Conservation (phyloP, 1,140 invertebrate species). For the Caerostris darwini region DNA sequence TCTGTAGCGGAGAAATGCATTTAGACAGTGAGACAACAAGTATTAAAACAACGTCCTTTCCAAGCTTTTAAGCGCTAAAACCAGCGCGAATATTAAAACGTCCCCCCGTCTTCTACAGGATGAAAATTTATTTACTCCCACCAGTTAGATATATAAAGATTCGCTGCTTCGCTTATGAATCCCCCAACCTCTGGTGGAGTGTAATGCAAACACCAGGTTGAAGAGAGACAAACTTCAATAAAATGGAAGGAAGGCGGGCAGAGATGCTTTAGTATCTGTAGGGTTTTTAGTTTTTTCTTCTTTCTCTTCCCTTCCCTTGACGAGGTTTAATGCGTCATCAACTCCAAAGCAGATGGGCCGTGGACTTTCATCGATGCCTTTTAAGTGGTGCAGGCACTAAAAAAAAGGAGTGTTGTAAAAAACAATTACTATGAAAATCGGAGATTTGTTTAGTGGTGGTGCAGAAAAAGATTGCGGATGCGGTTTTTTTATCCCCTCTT, state of each 20-base stretch:
- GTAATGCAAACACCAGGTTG: neutral
- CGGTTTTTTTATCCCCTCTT: neutral
- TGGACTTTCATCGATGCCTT: neutral
- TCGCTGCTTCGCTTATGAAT: neutral
- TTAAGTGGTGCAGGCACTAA: neutral
- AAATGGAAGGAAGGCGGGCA: neutral
- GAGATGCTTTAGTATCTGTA: neutral
- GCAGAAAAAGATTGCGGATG: constrained; percentile 7
- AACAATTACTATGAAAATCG: constrained; percentile 31
- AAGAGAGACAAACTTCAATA: constrained; percentile 28
- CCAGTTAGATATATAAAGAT: constrained; percentile 24
- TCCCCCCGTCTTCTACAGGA: constrained; percentile 7
- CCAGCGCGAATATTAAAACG: constrained; percentile 19
- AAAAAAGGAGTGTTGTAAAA: constrained; percentile 12
- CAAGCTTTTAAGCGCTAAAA: constrained; percentile 23
- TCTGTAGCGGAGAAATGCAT: constrained; percentile 8
- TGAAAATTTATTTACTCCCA: constrained; percentile 30
- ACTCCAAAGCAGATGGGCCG: neutral
- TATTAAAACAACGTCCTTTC: neutral
- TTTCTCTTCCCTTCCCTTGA: neutral
- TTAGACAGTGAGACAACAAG: neutral
- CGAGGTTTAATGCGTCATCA: constrained; percentile 13
- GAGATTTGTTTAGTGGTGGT: constrained; percentile 26
- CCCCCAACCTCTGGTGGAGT: neutral
- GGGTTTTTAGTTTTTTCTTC: neutral